Evolutionary conservation across 1,140 invertebrate species (phyloP).

Genomic region (Cydia amplana): DNA sequence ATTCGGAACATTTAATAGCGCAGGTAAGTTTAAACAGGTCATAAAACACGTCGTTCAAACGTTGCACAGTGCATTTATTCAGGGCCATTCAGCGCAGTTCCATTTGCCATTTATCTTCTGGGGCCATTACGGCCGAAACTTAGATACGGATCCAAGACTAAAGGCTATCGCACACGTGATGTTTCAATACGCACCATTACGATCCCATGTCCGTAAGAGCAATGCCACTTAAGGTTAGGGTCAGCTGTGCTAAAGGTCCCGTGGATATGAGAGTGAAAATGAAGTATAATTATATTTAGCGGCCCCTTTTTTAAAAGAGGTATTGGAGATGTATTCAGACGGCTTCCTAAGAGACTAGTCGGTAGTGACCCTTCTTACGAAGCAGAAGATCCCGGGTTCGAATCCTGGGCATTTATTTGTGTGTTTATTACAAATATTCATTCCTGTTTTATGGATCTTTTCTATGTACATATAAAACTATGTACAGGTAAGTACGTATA

Average conservation of each 20-base stretch:
- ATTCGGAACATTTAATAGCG: constrained; percentile 31
- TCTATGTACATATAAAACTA: too few relatives aligned
- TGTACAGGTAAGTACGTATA: too few relatives aligned
- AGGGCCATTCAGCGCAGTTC: constrained; percentile 27
- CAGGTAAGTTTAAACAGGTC: constrained; percentile 32
- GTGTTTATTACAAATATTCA: too few relatives aligned
- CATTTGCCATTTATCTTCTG: constrained; percentile 30
- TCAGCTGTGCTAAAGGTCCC: not conserved
- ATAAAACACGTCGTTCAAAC: constrained; percentile 33
- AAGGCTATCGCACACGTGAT: constrained; percentile 5
- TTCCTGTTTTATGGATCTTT: too few relatives aligned
- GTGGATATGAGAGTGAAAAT: not conserved
- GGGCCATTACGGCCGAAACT: constrained; percentile 26
- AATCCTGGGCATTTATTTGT: too few relatives aligned
- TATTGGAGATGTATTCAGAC: too few relatives aligned
- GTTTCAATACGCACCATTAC: not conserved
- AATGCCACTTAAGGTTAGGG: not conserved
- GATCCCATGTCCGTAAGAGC: not conserved
- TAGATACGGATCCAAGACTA: constrained; percentile 31
- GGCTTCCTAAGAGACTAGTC: too few relatives aligned
- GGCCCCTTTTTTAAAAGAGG: too few relatives aligned
- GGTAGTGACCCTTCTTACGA: too few relatives aligned
- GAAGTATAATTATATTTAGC: not conserved
- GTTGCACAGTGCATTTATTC: constrained; percentile 29
- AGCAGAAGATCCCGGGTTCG: too few relatives aligned